Evolutionary conservation across 2,888 invertebrate genomes (phyloP), one percentile per base, ranked within the genome.

Genomic region (Portevinia maculata): DNA sequence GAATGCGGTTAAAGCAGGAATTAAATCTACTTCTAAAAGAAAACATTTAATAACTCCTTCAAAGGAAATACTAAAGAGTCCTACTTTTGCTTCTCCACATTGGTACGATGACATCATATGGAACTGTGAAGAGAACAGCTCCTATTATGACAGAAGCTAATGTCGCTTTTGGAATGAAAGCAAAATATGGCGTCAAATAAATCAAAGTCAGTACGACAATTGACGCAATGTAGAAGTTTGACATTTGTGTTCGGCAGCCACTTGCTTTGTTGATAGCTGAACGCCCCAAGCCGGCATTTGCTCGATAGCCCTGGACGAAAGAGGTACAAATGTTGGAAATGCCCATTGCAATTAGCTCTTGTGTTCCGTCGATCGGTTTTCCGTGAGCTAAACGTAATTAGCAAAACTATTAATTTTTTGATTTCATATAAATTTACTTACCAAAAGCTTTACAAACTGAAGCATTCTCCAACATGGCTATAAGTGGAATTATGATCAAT

Each of bases 41-140:
- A 44, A 9, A 9, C 11, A 19, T 19, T 21, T 7, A 7, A 8
- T 3, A 5, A 21, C 11, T 17, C 11, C 11, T 19, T 24, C 3
- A 24, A 24, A 24, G 1, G 11, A 1, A 4, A 7, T 44, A 9
- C 5, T 4, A 1, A 3, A 44, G 5, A 11, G 1, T 11, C 19
- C 93, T 89, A 96, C 96, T 96, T 91, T 96, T 96, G 30, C 96
- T 95, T 85, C 95, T 93, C 96, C 96, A 97, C 94, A 97, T 96
- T 0, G 96, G 96, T 85, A 94, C 93, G 46, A 97, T 92, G 57
- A 96, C 96, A 88, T 94, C 94, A 85, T 96, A 95, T 89, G 97
- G 96, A 1, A 97, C 94, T 95, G 97, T 97, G 90, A 96, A 96
- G 55, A 97, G 92, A 30, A 98, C 97, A 41, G 98, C 97, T 24